Evolutionary conservation across 2,888 invertebrate genomes (phyloP).

Genomic region (Anagyrus pseudococci): DNA sequence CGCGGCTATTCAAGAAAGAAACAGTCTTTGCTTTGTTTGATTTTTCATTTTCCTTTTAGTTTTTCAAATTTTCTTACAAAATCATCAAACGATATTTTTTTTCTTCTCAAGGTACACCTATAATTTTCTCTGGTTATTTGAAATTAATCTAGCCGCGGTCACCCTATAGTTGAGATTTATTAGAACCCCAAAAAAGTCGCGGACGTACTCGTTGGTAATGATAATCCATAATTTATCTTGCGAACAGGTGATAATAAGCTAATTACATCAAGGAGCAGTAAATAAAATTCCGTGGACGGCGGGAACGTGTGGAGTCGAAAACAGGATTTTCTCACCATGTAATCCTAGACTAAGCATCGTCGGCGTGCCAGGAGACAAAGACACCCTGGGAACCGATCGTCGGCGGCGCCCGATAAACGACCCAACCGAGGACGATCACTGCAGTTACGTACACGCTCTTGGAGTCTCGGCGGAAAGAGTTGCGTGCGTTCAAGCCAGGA

Average conservation of each 20-base stretch:
- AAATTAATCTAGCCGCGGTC: too few species aligned
- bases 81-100: too few species aligned
- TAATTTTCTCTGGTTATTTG: too few species aligned
- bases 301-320: too few species aligned
- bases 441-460: slow-evolving; percentile 1
- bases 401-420: not conserved
- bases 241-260: not conserved
- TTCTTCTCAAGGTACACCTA: too few species aligned
- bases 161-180: too few species aligned
- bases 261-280: not conserved
- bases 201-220: too few species aligned
- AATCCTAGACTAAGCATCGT: not conserved
- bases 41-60: too few species aligned
- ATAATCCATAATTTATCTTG: not conserved
- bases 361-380: slow-evolving; percentile 4
- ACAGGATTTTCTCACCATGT: slow-evolving; percentile 4
- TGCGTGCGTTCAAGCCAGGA: slow-evolving; percentile 11
- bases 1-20: too few species aligned
- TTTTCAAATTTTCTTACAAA: too few species aligned
- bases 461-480: slow-evolving; percentile 1
- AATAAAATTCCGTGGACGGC: not conserved
- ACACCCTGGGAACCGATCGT: slow-evolving; percentile 4
- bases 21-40: too few species aligned
- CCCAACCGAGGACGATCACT: not conserved
- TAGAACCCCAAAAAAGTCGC: too few species aligned